Conservation (phyloP, 2,113 vertebrate genomes). For the Sphaerodactylus townsendi region DNA sequence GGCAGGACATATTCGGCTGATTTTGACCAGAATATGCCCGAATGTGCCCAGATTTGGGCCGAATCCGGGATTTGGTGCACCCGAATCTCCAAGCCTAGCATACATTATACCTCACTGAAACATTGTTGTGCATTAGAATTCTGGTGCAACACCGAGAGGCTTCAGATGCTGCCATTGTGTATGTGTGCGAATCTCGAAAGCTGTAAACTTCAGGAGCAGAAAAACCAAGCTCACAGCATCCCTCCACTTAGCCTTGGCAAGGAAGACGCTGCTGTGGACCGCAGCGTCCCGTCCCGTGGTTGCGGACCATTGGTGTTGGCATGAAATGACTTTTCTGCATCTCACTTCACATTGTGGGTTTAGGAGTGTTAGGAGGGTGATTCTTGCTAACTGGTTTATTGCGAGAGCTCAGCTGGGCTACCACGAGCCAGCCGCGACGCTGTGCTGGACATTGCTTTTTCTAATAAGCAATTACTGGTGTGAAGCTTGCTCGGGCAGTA, state of each 20-base stretch:
- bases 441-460: neutral
- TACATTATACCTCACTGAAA: neutral
- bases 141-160: neutral
- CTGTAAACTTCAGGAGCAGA: too few species aligned
- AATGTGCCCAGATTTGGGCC: too few species aligned
- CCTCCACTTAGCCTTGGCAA: neutral
- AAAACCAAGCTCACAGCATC: neutral
- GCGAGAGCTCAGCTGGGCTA: neutral
- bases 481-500: neutral
- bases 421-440: neutral
- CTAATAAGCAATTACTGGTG: neutral
- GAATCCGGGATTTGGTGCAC: too few species aligned
- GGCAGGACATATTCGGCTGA: too few species aligned
- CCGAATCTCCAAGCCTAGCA: too few species aligned
- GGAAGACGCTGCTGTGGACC: neutral
- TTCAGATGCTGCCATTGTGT: too few species aligned
- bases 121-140: too few species aligned
- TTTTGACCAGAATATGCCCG: too few species aligned
- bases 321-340: neutral
- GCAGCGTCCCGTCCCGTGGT: neutral
- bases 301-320: rapidly evolving
- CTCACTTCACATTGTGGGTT: neutral
- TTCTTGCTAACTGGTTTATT: rapidly evolving
- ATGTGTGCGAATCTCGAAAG: neutral
- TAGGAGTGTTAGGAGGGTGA: rapidly evolving